phyloP scores from a whole-genome alignment of 2,888 invertebrate genomes.

The Frankliniella intonsa region DNA sequence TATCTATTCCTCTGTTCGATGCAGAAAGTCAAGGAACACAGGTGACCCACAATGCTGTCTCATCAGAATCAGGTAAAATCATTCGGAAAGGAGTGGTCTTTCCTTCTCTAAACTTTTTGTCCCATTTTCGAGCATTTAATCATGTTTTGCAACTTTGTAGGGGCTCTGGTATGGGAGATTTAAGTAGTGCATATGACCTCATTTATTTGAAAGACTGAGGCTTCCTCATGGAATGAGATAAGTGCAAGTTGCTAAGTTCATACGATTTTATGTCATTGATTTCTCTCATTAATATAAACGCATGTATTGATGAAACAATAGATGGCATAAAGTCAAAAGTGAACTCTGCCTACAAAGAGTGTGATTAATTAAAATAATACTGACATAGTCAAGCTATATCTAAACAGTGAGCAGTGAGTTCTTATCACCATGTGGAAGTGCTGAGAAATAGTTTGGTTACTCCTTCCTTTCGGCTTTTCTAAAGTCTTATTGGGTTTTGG shows the following conservation, averaged over 20 bases:
- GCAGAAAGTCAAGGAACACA: background rate
- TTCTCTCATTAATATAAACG: background rate
- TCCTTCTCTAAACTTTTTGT: background rate
- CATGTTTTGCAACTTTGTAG: background rate
- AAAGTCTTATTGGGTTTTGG: too few relatives aligned
- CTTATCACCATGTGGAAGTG: too few relatives aligned
- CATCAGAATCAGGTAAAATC: background rate
- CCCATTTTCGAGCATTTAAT: background rate
- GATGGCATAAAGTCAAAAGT: background rate
- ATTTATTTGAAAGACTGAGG: background rate
- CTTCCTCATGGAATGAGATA: background rate
- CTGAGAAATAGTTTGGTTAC: too few relatives aligned
- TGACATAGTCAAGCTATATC: too few relatives aligned
- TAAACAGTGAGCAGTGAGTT: too few relatives aligned
- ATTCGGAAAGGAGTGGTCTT: background rate
- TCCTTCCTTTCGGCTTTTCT: too few relatives aligned
- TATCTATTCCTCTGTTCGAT: background rate
- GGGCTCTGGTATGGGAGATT: background rate
- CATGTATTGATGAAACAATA: background rate
- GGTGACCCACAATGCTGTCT: background rate
- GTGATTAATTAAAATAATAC: too few relatives aligned
- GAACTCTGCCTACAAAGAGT: background rate
- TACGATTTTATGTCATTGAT: background rate
- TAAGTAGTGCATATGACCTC: background rate
- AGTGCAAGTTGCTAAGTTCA: background rate